Conservation (phyloP, 2,888 invertebrate genomes). For the Amphipyra tragopoginis region DNA sequence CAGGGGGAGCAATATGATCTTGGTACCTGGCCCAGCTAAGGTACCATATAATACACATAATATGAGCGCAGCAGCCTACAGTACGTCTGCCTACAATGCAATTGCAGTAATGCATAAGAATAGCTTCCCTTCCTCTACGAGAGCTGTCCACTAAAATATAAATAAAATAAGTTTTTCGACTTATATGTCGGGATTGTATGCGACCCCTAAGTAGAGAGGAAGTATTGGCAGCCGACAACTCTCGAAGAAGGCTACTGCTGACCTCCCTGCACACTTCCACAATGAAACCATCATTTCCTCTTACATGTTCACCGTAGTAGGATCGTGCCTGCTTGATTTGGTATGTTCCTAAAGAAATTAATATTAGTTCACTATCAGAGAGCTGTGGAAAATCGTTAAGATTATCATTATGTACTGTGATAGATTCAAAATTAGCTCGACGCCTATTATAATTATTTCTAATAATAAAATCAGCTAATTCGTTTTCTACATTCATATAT, state of each 20-base stretch:
- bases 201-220: conserved; percentile 2
- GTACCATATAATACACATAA: no score
- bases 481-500: neutral
- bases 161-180: conserved; percentile 3
- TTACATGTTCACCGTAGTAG: neutral
- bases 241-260: conserved; percentile 5
- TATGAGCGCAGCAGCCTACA: no score
- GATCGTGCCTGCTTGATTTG: conserved; percentile 16
- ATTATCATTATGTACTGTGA: neutral
- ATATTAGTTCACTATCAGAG: neutral
- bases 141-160: no score
- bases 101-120: no score
- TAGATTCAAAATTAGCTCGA: neutral
- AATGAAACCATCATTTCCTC: neutral
- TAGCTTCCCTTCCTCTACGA: no score
- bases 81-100: no score
- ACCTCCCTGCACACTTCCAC: conserved; percentile 17
- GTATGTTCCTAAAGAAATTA: conserved; percentile 5
- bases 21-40: no score
- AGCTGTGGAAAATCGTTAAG: neutral
- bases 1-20: no score
- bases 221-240: conserved; percentile 9
- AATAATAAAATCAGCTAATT: neutral
- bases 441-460: conserved; percentile 7
- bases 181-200: conserved; percentile 12